These are phyloP conservation scores for Formicarius rufipectus DNA, from an alignment of 2,113 vertebrate species.

Conservation along the genomic window DNA sequence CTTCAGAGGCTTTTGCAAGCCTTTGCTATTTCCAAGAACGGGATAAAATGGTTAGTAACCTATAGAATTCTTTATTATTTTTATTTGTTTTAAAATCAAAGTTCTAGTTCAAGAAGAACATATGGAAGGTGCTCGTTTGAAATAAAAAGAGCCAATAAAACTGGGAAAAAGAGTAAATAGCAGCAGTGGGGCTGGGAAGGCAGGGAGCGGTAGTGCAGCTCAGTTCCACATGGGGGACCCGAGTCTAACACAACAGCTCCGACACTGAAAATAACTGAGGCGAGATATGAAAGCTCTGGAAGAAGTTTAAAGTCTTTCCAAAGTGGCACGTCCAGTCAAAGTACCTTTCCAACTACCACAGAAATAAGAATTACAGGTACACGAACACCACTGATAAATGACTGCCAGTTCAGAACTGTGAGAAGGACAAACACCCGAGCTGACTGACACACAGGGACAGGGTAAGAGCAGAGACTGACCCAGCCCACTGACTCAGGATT, in stretches of 20 bases:
- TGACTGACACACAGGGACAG: accelerated
- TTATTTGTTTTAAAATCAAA: neutral
- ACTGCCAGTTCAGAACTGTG: neutral
- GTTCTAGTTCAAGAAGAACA: neutral
- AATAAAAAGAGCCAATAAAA: neutral
- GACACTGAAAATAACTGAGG: neutral
- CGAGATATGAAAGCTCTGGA: neutral
- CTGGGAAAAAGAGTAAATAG: neutral
- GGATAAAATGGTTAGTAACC: neutral
- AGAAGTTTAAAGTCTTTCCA: neutral
- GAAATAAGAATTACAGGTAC: neutral
- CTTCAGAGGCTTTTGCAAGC: neutral
- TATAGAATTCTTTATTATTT: neutral
- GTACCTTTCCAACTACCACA: neutral
- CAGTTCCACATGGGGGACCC: slow-evolving; percentile 45
- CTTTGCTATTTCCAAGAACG: neutral
- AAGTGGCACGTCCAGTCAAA: neutral
- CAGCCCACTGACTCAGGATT: accelerated
- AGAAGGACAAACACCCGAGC: neutral
- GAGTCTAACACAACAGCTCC: neutral
- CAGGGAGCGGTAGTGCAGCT: slow-evolving; percentile 19
- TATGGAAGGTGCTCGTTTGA: neutral
- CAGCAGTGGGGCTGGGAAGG: neutral
- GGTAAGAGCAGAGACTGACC: neutral
- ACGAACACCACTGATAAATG: accelerated